Evolutionary conservation across 30 jellyfish, hydroid and myxozoan genomes (phyloP), one percentile per base, ranked within the genome.

Genomic region (Hydra vulgaris): DNA sequence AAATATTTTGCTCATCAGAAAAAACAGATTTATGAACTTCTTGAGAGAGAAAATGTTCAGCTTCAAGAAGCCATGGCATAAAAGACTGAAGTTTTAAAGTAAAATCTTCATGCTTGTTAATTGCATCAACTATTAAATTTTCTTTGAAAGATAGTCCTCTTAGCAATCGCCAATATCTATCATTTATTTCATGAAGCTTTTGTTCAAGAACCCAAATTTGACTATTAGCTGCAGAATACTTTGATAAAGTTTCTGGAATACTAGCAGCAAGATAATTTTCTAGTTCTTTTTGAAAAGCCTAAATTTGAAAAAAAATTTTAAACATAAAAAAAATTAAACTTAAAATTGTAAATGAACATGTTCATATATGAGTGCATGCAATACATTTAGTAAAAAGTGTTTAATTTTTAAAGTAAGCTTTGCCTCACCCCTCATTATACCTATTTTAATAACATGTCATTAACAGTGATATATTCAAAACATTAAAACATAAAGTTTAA

Each of bases 161-260:
- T 53, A 92, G 66, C 80, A 92, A 92, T 76, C 84, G 87, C 76
- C 92, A 26, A 81, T 82, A 92, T 40, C 98, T 83, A 26, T 92
- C 98, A 76, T 92, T 92, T 56, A 92, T 92, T 72, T 85, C 95
- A 70, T 92, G 98, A 55, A 92, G 78, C 66, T 86, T 92, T 89
- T 92, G 98, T 74, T 92, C 98, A 52, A 92, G 86, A 23, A 92
- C 96, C 98, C 98, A 92, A 27, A 96, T 87, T 72, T 92, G 98
- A 23, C 96, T 91, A n/a, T 81, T 76, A 17, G 96, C 88, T 21
- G 90, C 84, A 8, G 81, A 87, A 18, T 89, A 70, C 20, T 95
- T 82, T 55, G 95, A 72, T 12, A 92, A 40, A 0, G 96, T 83
- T 23, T 92, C 98, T 21, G 98, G 98, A 3, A 92, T 87, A 61